Conservation (phyloP, 1,140 invertebrate species). For the Chymomyza costata region DNA sequence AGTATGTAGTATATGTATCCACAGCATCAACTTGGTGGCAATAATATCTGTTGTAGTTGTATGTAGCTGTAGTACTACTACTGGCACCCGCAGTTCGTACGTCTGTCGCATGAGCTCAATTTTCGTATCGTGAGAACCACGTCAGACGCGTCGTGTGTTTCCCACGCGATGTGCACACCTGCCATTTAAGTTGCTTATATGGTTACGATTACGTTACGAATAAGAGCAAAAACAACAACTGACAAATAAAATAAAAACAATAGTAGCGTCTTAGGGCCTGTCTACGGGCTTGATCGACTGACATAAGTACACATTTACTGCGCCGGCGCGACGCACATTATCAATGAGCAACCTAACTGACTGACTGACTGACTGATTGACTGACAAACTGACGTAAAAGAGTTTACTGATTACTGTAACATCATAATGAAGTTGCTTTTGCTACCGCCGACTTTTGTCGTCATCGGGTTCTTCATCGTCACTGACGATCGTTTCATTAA, state of each 20-base stretch:
- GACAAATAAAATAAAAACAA: slow-evolving; percentile 27
- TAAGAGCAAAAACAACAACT: slow-evolving; percentile 17
- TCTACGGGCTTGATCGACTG: background rate
- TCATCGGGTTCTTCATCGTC: slow-evolving; percentile 34
- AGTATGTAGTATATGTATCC: too few species aligned
- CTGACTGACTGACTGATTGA: slow-evolving; percentile 13
- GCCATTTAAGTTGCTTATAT: slow-evolving; percentile 74
- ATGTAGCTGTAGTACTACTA: slow-evolving; percentile 12
- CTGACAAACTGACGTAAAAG: slow-evolving; percentile 14
- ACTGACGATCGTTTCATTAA: slow-evolving; percentile 47
- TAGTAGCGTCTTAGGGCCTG: slow-evolving; percentile 59
- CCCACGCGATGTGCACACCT: slow-evolving; percentile 75
- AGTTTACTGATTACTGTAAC: slow-evolving; percentile 44
- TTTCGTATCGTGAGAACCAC: slow-evolving; percentile 75
- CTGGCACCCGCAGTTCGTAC: slow-evolving; percentile 38
- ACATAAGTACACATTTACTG: slow-evolving; percentile 62
- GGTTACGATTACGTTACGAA: slow-evolving; percentile 60
- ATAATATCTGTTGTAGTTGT: too few species aligned
- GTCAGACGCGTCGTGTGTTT: slow-evolving; percentile 74
- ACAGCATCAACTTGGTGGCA: too few species aligned
- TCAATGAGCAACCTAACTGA: slow-evolving; percentile 47
- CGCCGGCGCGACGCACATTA: slow-evolving; percentile 68
- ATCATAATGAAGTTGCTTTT: too few species aligned
- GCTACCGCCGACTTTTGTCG: slow-evolving; percentile 61
- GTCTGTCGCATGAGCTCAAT: slow-evolving; percentile 55